These are phyloP conservation scores for Craterocephalus amniculus DNA, from an alignment of 2,797 vertebrate genomes.

Conservation along the genomic window DNA sequence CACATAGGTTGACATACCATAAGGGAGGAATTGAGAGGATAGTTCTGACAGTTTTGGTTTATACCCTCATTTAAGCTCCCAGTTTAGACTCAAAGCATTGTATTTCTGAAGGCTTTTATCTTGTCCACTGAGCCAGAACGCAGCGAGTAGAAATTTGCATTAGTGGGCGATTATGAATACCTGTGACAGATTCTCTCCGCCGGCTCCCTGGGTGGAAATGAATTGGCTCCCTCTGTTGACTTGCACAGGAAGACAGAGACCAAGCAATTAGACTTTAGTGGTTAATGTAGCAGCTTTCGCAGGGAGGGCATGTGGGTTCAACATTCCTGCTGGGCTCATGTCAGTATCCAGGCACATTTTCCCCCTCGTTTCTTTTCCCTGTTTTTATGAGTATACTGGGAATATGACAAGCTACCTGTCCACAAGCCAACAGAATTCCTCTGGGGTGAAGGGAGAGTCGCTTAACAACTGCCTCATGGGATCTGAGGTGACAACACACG, in stretches of 20 bases:
- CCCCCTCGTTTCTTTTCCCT: slow-evolving; percentile 51
- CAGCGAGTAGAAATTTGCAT: slow-evolving; percentile 83
- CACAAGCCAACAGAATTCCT: slow-evolving; percentile 77
- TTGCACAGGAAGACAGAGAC: slow-evolving; percentile 83
- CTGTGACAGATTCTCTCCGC: slow-evolving; percentile 85
- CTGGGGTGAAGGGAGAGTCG: slow-evolving; percentile 71
- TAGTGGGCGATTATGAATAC: slow-evolving; percentile 87
- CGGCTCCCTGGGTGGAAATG: slow-evolving; percentile 83
- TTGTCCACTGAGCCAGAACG: slow-evolving; percentile 81
- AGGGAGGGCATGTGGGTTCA: slow-evolving; percentile 82
- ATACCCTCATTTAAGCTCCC: slow-evolving; percentile 83
- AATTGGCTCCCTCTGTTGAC: slow-evolving; percentile 85
- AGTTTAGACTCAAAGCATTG: slow-evolving; percentile 82
- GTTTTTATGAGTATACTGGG: slow-evolving; percentile 68
- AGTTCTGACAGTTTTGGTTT: slow-evolving; percentile 85
- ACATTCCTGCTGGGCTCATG: slow-evolving; percentile 84
- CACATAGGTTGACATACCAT: slow-evolving; percentile 72
- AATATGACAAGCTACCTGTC: slow-evolving; percentile 84
- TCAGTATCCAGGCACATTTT: slow-evolving; percentile 75
- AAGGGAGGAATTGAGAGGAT: slow-evolving; percentile 74
- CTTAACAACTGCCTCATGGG: slow-evolving; percentile 72
- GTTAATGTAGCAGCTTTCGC: slow-evolving; percentile 86
- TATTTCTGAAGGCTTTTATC: slow-evolving; percentile 85
- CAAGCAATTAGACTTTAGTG: slow-evolving; percentile 87
- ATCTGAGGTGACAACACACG: slow-evolving; percentile 79